Evolutionary conservation across 2,113 vertebrate genomes (phyloP), one percentile per base, ranked within the genome.

Genomic region (Elgaria multicarinata): DNA sequence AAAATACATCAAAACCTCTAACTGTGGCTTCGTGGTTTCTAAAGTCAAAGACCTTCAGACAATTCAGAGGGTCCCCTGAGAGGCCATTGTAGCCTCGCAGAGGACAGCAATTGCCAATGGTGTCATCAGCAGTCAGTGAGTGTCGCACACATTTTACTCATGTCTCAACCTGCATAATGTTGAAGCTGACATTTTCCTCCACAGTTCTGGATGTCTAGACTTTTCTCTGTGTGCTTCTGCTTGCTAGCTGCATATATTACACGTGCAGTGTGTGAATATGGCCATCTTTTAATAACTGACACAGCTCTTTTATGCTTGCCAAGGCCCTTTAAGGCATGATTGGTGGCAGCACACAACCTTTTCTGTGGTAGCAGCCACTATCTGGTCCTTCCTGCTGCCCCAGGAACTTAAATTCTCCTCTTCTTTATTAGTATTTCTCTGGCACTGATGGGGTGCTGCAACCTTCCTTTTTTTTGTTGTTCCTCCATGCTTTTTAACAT

Each of bases 41-140:
- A 85, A 87, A 88, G 62, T 83, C 42, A 83, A 90, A 85, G 83
- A 83, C 75, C 90, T 93, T 85, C 36, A 85, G 16, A 90, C 87
- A 90, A 86, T 92, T 77, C 66, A 87, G 66, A 88, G 24, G 26
- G 31, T 89, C 83, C 42, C 39, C 6, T 86, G 85, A 91, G 77
- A 91, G 16, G 4, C 86, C 71, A 36, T 33, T 71, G 72, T 44
- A 90, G 83, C 66, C 88, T 92, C 92, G 36, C 50, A 85, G 85
- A 91, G 44, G 67, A 88, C 7, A 92, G 67, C 72, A 91, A 92
- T 91, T 94, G 84, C 36, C 87, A 91, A 75, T 91, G 42, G n/a
- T 89, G 36, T 33, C 92, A 87, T 16, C 86, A 85, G 31, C 80
- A 90, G 86, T 44, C 78, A 87, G 28, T 18, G 6, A 89, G 75